Evolutionary conservation across 2,113 vertebrate genomes (phyloP).

Genomic region (Crypturellus undulatus): DNA sequence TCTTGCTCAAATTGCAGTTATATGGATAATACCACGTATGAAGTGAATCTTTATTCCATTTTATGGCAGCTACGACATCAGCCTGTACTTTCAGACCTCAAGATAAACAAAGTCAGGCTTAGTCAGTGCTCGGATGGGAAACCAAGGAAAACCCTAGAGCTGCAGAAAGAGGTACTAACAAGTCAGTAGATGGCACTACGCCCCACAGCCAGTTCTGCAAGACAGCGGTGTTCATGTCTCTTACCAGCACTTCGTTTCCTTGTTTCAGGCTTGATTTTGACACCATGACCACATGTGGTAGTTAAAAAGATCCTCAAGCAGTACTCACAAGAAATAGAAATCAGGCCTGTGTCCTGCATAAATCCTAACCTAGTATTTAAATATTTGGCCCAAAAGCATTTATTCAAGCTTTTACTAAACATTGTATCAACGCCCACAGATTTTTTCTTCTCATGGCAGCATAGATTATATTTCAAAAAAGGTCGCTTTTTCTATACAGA

Average conservation of each 20-base stretch:
- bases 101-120: slow-evolving; percentile 66
- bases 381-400: neutral
- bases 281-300: slow-evolving; percentile 48
- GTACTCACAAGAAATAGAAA: neutral
- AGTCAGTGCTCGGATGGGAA: slow-evolving; percentile 50
- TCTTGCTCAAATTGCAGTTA: slow-evolving; percentile 59
- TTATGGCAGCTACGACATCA: neutral
- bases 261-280: neutral
- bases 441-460: neutral
- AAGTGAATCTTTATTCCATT: slow-evolving; percentile 34
- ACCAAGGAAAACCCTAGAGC: slow-evolving; percentile 49
- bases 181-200: slow-evolving; percentile 72
- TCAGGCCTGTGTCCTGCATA: neutral
- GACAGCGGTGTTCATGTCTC: neutral
- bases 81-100: slow-evolving; percentile 54
- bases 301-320: slow-evolving; percentile 47
- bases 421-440: neutral
- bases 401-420: neutral
- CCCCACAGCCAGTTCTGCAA: neutral
- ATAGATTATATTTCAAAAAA: neutral
- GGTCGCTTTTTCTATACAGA: neutral
- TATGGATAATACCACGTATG: neutral
- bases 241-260: neutral
- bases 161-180: slow-evolving; percentile 57
- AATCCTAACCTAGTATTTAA: neutral